Evolutionary conservation across 2,888 invertebrate genomes (phyloP), one percentile per base, ranked within the genome.

Genomic region (Eurytoma adleriae): DNA sequence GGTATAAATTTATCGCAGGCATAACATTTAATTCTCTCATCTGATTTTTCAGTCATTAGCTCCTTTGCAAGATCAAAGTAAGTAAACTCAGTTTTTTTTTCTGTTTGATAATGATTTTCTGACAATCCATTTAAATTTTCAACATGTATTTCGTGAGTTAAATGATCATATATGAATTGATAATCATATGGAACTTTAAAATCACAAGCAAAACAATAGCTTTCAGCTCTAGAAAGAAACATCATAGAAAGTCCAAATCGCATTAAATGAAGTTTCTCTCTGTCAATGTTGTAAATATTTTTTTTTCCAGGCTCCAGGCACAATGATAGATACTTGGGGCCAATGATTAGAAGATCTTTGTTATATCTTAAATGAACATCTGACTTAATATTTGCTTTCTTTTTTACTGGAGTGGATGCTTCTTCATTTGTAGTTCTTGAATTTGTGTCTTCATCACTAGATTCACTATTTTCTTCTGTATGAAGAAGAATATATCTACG

Each of bases 231-330:
- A 27, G 4, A 68, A 64, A 56, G n/a, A 54, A 56, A 64, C 20
- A 24, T 66, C 48, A 76, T 52, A 30, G 52, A 62, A 61, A 30
- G n/a, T 50, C 69, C 61, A 50, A 76, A 62, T 48, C n/a, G 3
- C 7, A 78, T 14, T n/a, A n/a, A 27, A 14, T 57, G 12, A 27
- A 72, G 20, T 57, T 20, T n/a, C 3, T 72, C 30, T 14, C n/a
- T 7, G 66, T 66, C 57, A 27, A 50, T 27, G 12, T 64, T 78
- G 24, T 66, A 78, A 50, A 78, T 78, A 40, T 78, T 61, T 20
- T 71, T 20, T 14, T 48, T 52, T 57, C 66, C 66, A 59, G 71
- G 1, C 27, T 71, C 71, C 18, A 78, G 16, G 30, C 71, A 78
- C 64, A 56, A 66, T 48, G 48, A 48, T 50, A 72, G 27, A 67